These are phyloP conservation scores for Cerceris rybyensis DNA, from an alignment of 2,888 invertebrate species.

Conservation along the genomic window DNA sequence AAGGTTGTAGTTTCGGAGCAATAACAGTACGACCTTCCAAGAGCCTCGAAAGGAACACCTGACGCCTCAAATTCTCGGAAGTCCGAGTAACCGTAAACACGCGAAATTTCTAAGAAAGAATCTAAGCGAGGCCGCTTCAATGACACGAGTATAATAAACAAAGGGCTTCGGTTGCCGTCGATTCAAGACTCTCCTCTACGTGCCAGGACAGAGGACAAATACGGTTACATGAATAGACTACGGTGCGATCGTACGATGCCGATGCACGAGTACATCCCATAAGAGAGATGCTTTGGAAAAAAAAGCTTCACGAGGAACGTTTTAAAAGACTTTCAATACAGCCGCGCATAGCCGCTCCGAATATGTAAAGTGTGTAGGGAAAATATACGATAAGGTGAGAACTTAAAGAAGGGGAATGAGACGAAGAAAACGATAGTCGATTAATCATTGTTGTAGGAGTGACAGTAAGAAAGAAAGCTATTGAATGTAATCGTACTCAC, in stretches of 20 bases:
- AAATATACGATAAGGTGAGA: background rate
- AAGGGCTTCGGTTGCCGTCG: background rate
- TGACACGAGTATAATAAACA: background rate
- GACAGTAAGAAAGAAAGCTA: slow-evolving; percentile 28
- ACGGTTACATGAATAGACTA: background rate
- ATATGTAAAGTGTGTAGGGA: no score
- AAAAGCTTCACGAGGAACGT: background rate
- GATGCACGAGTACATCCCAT: background rate
- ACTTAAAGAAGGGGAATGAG: background rate
- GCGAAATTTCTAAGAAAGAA: background rate
- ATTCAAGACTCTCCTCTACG: no score
- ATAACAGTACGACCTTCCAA: background rate
- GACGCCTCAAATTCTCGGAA: background rate
- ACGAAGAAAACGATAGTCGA: slow-evolving; percentile 2
- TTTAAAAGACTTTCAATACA: background rate
- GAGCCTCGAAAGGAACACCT: background rate
- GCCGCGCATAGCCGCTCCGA: background rate
- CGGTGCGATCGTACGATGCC: background rate
- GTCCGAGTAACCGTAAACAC: background rate
- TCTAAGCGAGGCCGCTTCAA: no score
- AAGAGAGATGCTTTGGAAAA: background rate
- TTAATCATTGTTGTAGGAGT: slow-evolving; percentile 24
- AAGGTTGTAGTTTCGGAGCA: no score
- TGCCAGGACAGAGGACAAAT: no score
- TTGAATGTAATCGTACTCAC: slow-evolving; percentile 82